Evolutionary conservation across 2,113 vertebrate genomes (phyloP).

Genomic region (Chaetops frenatus): DNA sequence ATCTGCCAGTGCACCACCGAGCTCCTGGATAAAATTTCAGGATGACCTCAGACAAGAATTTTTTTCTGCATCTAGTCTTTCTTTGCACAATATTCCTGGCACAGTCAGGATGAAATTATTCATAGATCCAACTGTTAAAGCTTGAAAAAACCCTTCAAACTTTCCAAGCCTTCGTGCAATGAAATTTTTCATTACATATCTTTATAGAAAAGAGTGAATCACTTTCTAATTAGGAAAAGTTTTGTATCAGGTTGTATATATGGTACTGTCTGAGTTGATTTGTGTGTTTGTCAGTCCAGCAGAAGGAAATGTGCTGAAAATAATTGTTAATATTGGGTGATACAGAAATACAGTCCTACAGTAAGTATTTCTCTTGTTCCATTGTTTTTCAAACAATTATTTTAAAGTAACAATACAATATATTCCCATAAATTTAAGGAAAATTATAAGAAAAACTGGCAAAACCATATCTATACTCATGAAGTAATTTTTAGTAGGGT

Average conservation of each 20-base stretch:
- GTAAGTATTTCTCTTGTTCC: background rate
- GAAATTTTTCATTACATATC: background rate
- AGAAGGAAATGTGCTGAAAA: background rate
- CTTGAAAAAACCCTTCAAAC: background rate
- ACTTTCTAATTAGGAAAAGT: background rate
- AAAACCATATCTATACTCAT: background rate
- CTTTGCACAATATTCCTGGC: background rate
- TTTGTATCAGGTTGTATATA: background rate
- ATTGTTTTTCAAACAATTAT: background rate
- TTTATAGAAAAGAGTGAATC: background rate
- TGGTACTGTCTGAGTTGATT: background rate
- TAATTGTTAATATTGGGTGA: background rate
- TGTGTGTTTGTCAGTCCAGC: background rate
- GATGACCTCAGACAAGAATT: background rate
- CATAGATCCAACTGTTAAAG: background rate
- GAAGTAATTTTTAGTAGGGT: background rate
- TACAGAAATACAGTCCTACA: background rate
- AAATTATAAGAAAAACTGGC: background rate
- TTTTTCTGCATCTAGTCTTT: background rate
- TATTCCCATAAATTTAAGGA: background rate
- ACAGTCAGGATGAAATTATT: background rate
- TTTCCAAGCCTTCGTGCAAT: background rate
- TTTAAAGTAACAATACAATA: background rate
- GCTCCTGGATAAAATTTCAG: background rate
- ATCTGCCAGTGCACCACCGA: accelerated